Evolutionary conservation across 2,797 vertebrate genomes (phyloP).

Genomic region (Limosa lapponica): DNA sequence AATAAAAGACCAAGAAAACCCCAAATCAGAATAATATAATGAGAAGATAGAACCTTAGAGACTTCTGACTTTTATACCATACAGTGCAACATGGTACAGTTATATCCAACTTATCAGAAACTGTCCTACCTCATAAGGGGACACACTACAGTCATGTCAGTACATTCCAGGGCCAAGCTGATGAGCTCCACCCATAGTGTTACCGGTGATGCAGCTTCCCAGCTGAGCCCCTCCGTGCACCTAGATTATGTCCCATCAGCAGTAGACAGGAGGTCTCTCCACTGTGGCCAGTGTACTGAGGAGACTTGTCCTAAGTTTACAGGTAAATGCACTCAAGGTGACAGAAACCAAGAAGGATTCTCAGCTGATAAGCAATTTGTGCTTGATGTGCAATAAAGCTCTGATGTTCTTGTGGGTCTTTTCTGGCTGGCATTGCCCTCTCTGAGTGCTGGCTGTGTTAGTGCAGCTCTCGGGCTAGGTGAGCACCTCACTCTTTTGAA

Average conservation of each 20-base stretch:
- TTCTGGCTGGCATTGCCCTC: neutral
- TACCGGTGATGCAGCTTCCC: neutral
- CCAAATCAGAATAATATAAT: neutral
- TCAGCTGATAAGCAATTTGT: neutral
- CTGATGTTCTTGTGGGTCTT: neutral
- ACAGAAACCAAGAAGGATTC: neutral
- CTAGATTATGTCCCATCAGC: neutral
- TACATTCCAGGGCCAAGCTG: neutral
- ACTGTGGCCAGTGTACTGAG: neutral
- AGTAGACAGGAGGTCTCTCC: neutral
- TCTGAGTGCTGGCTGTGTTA: neutral
- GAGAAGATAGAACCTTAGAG: neutral
- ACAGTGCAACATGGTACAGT: neutral
- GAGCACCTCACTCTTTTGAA: neutral
- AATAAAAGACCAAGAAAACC: neutral
- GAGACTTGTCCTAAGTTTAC: neutral
- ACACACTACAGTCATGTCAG: neutral
- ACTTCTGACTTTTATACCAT: neutral
- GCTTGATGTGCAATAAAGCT: neutral
- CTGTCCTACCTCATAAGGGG: neutral
- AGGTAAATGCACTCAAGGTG: neutral
- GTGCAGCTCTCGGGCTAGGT: neutral
- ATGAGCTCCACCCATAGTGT: neutral
- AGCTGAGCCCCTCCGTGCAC: accelerated
- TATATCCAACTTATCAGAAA: neutral